phyloP scores from a whole-genome alignment of 2,113 vertebrate species.

The Gymnobelideus leadbeateri region DNA sequence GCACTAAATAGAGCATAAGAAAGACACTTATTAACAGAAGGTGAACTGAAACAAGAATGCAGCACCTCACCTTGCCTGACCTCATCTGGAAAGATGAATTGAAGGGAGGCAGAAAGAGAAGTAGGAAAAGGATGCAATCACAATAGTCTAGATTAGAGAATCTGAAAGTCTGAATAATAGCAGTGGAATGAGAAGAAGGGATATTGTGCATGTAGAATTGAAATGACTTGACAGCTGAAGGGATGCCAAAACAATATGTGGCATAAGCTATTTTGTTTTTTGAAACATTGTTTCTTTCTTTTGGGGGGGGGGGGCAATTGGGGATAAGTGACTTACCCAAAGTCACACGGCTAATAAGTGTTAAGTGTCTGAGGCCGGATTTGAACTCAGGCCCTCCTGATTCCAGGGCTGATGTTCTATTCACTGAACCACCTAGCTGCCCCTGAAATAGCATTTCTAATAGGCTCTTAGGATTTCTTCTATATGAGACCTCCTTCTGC shows the following conservation, averaged over 20 bases:
- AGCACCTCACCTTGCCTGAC: not conserved
- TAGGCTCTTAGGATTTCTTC: not conserved
- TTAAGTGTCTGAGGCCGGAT: too few species aligned
- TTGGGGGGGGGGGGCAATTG: too few species aligned
- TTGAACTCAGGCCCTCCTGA: too few species aligned
- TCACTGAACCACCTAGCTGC: too few species aligned
- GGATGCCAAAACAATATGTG: not conserved
- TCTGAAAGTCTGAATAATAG: not conserved
- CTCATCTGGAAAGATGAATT: not conserved
- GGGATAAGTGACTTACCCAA: too few species aligned
- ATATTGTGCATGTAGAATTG: not conserved
- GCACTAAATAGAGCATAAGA: too few species aligned
- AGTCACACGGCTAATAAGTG: too few species aligned
- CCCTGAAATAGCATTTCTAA: not conserved
- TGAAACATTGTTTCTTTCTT: too few species aligned
- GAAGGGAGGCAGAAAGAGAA: not conserved
- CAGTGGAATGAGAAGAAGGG: not conserved
- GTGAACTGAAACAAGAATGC: not conserved
- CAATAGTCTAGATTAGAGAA: not conserved
- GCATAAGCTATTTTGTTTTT: not conserved
- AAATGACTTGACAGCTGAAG: not conserved
- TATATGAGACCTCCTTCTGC: not conserved
- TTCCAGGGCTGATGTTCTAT: too few species aligned
- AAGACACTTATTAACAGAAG: not conserved
- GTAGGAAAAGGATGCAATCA: not conserved